phyloP scores from a whole-genome alignment of 1,140 invertebrate genomes.

The Manduca sexta region DNA sequence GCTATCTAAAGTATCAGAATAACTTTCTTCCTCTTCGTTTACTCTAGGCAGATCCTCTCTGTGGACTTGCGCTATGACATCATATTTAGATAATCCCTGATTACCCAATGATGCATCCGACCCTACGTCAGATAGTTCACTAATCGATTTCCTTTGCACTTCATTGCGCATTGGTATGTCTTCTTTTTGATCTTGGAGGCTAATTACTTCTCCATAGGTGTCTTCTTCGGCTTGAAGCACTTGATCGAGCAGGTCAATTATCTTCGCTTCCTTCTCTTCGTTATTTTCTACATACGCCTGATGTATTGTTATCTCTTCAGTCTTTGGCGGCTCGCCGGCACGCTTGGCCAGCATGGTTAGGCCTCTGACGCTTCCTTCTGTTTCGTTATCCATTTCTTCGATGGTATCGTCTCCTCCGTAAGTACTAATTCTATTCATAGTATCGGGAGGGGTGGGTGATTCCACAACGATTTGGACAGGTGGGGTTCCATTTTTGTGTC shows the following conservation, averaged over 20 bases:
- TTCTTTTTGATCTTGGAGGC: constrained; percentile 36
- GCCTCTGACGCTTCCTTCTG: constrained; percentile 24
- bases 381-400: constrained; percentile 17
- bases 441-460: constrained; percentile 54
- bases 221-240: constrained; percentile 65
- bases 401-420: constrained; percentile 26
- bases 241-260: constrained; percentile 63
- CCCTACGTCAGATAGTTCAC: constrained; percentile 59
- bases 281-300: constrained; percentile 51
- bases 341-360: too few species aligned
- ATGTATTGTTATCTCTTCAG: constrained; percentile 45
- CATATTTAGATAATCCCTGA: constrained; percentile 65
- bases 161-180: constrained; percentile 17
- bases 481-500: constrained; percentile 43
- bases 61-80: constrained; percentile 65
- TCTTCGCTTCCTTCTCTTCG: constrained; percentile 64
- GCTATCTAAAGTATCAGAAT: constrained; percentile 61
- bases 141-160: constrained; percentile 50
- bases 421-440: constrained; percentile 33
- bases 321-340: constrained; percentile 6
- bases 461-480: constrained; percentile 53
- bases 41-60: constrained; percentile 61
- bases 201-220: constrained; percentile 48
- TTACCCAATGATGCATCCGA: constrained; percentile 61
- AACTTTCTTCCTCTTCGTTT: constrained; percentile 51